phyloP scores from a whole-genome alignment of 1,140 invertebrate genomes.

The Panulirus ornatus region DNA sequence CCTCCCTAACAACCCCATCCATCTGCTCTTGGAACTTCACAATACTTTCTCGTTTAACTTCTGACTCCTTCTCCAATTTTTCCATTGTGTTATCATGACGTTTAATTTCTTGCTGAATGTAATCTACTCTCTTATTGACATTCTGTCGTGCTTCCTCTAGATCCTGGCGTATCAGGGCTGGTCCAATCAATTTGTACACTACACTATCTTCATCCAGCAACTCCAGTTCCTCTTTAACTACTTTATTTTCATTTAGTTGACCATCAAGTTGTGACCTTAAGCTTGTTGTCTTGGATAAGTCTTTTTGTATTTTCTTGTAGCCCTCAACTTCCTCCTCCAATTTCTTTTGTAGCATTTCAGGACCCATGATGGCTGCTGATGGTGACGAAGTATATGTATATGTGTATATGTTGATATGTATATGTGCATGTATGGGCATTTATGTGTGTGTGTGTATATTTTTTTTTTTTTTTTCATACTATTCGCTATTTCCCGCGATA shows the following conservation, averaged over 20 bases:
- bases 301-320: constrained; percentile 77
- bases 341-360: constrained; percentile 44
- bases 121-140: constrained; percentile 97
- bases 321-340: constrained; percentile 31
- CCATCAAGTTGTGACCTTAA: constrained; percentile 89
- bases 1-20: too few species aligned
- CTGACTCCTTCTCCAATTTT: constrained; percentile 89
- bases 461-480: too few species aligned
- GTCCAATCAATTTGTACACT: constrained; percentile 96
- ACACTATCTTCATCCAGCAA: constrained; percentile 89
- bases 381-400: too few species aligned
- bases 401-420: too few species aligned
- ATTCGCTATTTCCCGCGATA: too few species aligned
- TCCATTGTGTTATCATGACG: constrained; percentile 87
- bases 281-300: constrained; percentile 88
- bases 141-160: constrained; percentile 94
- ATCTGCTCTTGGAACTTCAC: constrained; percentile 90
- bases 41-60: constrained; percentile 85
- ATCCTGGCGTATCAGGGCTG: constrained; percentile 96
- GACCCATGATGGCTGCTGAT: constrained; percentile 45
- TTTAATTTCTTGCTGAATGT: constrained; percentile 95
- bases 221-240: constrained; percentile 92
- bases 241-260: constrained; percentile 94
- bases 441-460: too few species aligned
- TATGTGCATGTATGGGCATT: too few species aligned